Base-by-base conservation (phyloP, 1,140 invertebrate genomes). In the Brachionus manjavacas region DNA sequence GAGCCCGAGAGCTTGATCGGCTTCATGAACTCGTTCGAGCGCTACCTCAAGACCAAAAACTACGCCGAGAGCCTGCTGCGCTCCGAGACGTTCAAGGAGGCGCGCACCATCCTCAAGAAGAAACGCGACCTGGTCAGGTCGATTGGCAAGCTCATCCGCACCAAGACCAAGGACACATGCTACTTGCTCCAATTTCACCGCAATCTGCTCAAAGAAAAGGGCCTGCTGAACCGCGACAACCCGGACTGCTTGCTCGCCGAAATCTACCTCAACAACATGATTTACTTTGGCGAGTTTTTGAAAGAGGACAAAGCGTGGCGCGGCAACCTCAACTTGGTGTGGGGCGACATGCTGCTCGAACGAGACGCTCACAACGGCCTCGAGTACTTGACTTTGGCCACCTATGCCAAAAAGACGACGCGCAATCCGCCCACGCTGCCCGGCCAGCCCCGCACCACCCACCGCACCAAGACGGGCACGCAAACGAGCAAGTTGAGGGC, bases 271-370 rank as follows among this genome's bases (percentile, higher is more conserved):
- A 83, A 83, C 52, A 83, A 83, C 35, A 68, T 68, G 39, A 83
- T 68, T 16, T 83, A 83, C 52, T 83, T 83, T 83, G 81, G 60
- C 35, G 60, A 83, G 14, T 81, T 81, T 43, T 46, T 81, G 6
- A 81, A 81, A 39, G 79, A 81, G 16, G 79, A 81, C 28, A 81
- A 81, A 68, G 79, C 79, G 14, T 81, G 79, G 79, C 52, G 81
- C 11, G 81, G 81, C 11, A 83, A 83, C 70, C 35, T 68, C 0
- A 68, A 68, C 25, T 72, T 83, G 23, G 60, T 83, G 28, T 83
- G 81, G 60, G 81, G 81, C 14, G 81, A 83, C 39, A 46, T 83
- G 39, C 8, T 68, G 23, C 23, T 83, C 2, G 60, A 83, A 52
- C 12, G 60, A 9, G 81, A 83, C 43, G 35, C 81, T 7, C 28